phyloP scores from a whole-genome alignment of 1,140 invertebrate species.

The Drosophila nigromelanica region DNA sequence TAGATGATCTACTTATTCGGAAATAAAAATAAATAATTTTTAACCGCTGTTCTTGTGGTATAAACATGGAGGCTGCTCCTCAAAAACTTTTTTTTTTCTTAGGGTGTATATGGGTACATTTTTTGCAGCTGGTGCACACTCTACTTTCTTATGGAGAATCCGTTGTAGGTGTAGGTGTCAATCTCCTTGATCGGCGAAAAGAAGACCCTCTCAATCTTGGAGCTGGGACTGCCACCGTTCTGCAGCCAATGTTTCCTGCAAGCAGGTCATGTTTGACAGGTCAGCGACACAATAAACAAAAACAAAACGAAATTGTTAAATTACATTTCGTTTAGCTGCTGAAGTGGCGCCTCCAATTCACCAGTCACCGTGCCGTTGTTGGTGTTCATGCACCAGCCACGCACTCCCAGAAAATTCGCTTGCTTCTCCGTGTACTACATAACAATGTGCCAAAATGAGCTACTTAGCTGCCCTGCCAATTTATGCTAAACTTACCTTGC shows the following conservation, averaged over 20 bases:
- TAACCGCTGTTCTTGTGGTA: too few relatives aligned
- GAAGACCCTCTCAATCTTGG: slow-evolving; percentile 86
- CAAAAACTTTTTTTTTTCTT: too few relatives aligned
- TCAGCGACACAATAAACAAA: slow-evolving; percentile 2
- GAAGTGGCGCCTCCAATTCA: slow-evolving; percentile 86
- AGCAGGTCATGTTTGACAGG: slow-evolving; percentile 10
- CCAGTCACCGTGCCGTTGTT: slow-evolving; percentile 87
- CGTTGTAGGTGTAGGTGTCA: slow-evolving; percentile 36
- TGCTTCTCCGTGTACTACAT: slow-evolving; percentile 87
- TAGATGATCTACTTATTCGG: too few relatives aligned
- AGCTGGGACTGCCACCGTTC: slow-evolving; percentile 86
- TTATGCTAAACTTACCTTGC: slow-evolving; percentile 57
- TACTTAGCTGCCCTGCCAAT: neutral
- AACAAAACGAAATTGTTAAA: neutral
- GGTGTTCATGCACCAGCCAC: slow-evolving; percentile 91
- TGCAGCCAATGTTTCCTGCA: slow-evolving; percentile 67
- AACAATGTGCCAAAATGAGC: neutral
- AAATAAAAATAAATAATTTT: too few relatives aligned
- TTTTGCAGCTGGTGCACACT: too few relatives aligned
- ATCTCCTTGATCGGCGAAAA: slow-evolving; percentile 83
- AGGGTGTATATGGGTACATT: too few relatives aligned
- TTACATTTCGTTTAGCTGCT: slow-evolving; percentile 88
- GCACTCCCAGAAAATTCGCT: slow-evolving; percentile 86
- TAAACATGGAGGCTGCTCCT: too few relatives aligned
- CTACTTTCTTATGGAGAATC: slow-evolving; percentile 44